A percentile compares a stretch with the other conserved stretches of the same genome.
phyloP scores from a whole-genome alignment of 1,140 invertebrate genomes.

The Bombus waltoni region DNA sequence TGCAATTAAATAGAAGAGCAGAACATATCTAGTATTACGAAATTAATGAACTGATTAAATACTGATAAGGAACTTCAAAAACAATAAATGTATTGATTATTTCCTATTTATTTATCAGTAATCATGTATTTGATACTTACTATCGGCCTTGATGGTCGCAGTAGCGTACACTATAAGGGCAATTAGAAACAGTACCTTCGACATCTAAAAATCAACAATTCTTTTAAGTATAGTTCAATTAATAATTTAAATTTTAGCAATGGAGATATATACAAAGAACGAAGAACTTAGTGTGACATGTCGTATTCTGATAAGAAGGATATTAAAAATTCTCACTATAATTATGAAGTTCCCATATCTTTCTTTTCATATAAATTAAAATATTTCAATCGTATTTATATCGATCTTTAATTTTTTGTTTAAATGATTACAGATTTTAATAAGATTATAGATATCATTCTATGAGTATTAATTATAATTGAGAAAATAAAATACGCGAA shows the following conservation, averaged over 20 bases:
- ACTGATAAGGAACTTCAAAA: background rate
- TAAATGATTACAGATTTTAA: background rate
- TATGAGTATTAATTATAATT: background rate
- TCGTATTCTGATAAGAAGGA: background rate
- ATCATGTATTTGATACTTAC: slow-evolving; percentile 35
- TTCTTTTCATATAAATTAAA: background rate
- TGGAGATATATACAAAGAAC: background rate
- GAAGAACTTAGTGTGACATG: background rate
- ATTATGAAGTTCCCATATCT: background rate
- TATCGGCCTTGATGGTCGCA: background rate
- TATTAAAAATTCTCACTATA: background rate
- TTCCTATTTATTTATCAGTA: background rate
- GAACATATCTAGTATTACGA: background rate
- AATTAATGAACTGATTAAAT: background rate
- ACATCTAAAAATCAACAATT: slow-evolving; percentile 21
- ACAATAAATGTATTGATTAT: no score
- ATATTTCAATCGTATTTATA: background rate
- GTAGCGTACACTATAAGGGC: background rate
- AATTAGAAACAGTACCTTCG: background rate
- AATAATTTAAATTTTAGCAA: background rate
- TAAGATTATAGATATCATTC: background rate
- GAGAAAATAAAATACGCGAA: background rate
- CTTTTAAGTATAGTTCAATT: background rate
- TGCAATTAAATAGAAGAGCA: background rate
- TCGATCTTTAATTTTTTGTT: background rate